phyloP scores from a whole-genome alignment of 2,797 vertebrate genomes.

The Chelon auratus region DNA sequence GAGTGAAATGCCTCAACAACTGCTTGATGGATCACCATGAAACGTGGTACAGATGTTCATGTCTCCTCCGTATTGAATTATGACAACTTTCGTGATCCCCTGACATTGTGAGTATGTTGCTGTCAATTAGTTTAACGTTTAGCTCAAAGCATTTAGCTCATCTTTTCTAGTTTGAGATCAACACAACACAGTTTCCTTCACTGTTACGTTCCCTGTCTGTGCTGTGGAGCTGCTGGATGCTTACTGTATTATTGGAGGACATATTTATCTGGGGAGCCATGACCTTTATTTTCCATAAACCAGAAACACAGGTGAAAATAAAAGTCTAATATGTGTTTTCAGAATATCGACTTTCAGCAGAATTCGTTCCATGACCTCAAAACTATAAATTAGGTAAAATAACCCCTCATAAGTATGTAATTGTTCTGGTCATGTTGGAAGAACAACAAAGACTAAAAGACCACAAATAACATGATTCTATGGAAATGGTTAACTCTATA shows the following conservation, averaged over 20 bases:
- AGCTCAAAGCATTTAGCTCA: background rate
- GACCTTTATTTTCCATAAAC: conserved; percentile 11
- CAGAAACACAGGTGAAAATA: conserved; percentile 16
- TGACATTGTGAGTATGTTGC: background rate
- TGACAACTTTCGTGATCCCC: conserved; percentile 1
- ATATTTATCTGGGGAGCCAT: conserved; percentile 12
- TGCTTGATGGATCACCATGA: conserved; percentile 11
- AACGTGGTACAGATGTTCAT: conserved; percentile 14
- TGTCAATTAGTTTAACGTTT: background rate
- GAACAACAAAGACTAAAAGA: background rate
- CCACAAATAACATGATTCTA: conserved; percentile 5
- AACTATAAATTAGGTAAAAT: conserved; percentile 6
- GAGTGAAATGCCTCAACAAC: conserved; percentile 9
- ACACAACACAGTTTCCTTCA: background rate
- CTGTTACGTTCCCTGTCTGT: conserved; percentile 6
- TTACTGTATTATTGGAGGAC: conserved; percentile 9
- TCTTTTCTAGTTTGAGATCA: background rate
- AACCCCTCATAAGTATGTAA: background rate
- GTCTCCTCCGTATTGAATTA: conserved; percentile 1
- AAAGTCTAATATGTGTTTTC: conserved; percentile 2
- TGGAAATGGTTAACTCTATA: conserved; percentile 35
- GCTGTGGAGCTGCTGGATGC: conserved; percentile 14
- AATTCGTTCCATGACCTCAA: background rate
- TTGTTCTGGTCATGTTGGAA: background rate
- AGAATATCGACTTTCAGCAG: background rate